Evolutionary conservation across 2,797 vertebrate genomes (phyloP).

Genomic region (Perodicticus potto): DNA sequence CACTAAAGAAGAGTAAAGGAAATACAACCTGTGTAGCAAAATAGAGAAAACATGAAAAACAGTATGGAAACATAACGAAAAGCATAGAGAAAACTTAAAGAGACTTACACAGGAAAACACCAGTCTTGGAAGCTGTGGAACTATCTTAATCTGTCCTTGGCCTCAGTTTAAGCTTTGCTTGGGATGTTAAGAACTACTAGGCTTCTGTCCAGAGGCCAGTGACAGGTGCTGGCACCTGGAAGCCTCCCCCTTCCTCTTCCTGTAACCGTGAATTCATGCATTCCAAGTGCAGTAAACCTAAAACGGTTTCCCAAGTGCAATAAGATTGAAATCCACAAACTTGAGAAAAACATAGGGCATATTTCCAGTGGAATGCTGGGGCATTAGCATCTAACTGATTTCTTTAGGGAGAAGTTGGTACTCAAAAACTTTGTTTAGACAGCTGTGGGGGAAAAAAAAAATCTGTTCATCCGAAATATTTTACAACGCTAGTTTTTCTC

Average conservation of each 20-base stretch:
- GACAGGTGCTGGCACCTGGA: not conserved
- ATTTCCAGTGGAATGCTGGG: not conserved
- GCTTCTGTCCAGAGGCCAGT: not conserved
- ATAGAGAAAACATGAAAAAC: not conserved
- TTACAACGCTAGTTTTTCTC: not conserved
- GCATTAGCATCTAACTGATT: not conserved
- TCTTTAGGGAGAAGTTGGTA: not conserved
- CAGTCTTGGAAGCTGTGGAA: not conserved
- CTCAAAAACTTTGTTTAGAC: not conserved
- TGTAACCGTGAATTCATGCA: not conserved
- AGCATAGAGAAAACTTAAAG: not conserved
- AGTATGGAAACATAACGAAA: not conserved
- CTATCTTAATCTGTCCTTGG: not conserved
- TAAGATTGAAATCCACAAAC: not conserved
- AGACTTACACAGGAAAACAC: not conserved
- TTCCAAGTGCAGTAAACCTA: not conserved
- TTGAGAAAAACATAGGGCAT: not conserved
- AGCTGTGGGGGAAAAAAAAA: not conserved
- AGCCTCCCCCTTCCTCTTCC: not conserved
- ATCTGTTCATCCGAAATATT: not conserved
- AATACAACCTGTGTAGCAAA: not conserved
- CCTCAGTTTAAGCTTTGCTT: not conserved
- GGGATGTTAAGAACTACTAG: not conserved
- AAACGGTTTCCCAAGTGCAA: not conserved
- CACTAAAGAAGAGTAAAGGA: not conserved